Base-by-base conservation (phyloP, 2,888 invertebrate genomes). In the Euplagia quadripunctaria region DNA sequence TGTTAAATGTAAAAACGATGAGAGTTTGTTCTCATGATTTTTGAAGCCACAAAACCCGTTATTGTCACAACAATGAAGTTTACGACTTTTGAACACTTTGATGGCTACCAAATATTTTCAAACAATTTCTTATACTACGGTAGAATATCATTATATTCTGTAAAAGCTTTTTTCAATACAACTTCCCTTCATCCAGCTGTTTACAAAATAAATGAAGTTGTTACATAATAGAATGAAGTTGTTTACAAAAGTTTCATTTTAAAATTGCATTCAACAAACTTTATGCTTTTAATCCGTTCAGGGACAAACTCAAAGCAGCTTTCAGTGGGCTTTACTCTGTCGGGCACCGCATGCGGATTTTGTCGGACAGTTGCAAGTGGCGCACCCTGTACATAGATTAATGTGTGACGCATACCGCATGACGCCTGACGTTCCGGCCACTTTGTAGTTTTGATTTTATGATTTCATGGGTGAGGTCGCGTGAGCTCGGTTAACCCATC, bases 271-370 rank as follows among this genome's bases (percentile, higher is more conserved):
- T 85, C 86, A 85, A 85, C 87, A 88, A 91, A 92, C 88, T 93
- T 92, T 91, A 83, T 85, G 86, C 87, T 89, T 81, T 92, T 94
- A 93, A 93, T 94, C 93, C 92, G 85, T 90, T 90, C 89, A 87
- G 90, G 88, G 88, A 91, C 92, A 90, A 93, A 92, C 91, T 93
- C 89, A 91, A 92, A 94, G 92, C 93, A 86, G 93, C 92, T 94
- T 94, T 93, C 79, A 87, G 88, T 85, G 87, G 89, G 90, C 89
- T 92, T 94, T 92, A 89, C 89, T 87, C 86, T 91, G 94, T 93
- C 92, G 86, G 87, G 88, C 86, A 82, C 86, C 85, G 90, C 87
- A 89, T 88, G 87, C 89, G 91, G 93, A 92, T 94, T 94, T 92
- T 81, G 81, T 82, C 82, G 88, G 89, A 87, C 90, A 86, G 88